Percentiles rank a stretch among this genome's conserved stretches.
These are phyloP conservation scores for Bungarus multicinctus DNA, from an alignment of 2,113 vertebrate genomes.

Conservation along the genomic window DNA sequence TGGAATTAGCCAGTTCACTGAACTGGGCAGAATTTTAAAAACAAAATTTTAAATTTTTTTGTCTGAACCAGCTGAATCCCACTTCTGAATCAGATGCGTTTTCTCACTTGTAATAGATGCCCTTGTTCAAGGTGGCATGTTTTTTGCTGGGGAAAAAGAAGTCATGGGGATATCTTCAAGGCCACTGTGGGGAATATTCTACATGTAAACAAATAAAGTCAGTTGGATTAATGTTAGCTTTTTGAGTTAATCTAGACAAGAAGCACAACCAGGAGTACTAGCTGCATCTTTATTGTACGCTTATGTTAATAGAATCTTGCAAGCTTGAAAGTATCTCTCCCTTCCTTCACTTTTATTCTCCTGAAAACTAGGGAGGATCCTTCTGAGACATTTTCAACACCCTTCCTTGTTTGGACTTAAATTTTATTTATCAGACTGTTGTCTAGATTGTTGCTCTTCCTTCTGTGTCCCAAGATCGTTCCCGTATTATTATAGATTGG, in stretches of 20 bases:
- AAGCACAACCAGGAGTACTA: not conserved
- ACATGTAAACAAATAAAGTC: not conserved
- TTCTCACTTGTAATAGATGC: not conserved
- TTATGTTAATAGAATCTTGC: not conserved
- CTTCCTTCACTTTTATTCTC: not conserved
- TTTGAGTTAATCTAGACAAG: not conserved
- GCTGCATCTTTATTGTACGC: not conserved
- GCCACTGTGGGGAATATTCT: not conserved
- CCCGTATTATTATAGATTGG: not conserved
- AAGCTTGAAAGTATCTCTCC: not conserved
- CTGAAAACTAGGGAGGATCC: not conserved
- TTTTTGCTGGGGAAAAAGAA: not conserved
- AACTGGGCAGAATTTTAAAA: no score
- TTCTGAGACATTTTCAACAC: not conserved
- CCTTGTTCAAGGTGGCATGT: not conserved
- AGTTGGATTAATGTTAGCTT: not conserved
- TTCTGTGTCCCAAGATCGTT: not conserved
- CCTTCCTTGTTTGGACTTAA: not conserved
- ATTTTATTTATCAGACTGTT: not conserved
- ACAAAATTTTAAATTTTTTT: no score
- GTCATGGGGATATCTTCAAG: not conserved
- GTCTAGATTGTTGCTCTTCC: not conserved
- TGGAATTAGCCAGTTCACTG: no score
- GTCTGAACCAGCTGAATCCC: no score
- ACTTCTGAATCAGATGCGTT: not conserved